Base-by-base conservation (phyloP, 1,140 invertebrate genomes). In the Temnothorax longispinosus region DNA sequence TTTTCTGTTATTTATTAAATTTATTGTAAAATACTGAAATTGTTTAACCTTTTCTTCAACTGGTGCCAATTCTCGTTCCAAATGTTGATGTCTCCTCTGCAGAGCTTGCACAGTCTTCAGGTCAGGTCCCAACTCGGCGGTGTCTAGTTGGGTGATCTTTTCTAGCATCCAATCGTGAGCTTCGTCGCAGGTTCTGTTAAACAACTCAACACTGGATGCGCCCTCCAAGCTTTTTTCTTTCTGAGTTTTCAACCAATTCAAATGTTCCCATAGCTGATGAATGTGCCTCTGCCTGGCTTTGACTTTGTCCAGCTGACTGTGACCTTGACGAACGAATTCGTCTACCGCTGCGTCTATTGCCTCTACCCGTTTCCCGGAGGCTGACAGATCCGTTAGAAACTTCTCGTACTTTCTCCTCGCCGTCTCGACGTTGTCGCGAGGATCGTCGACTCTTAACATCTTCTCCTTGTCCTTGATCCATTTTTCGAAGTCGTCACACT, bases 391-490 rank as follows among this genome's bases (percentile, higher is more conserved):
- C 0, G 99, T 99, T 5, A 99, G 96, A 95, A 99, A 98, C 96
- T 99, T 98, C 96, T 99, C 98, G 95, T 99, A 99, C 95, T 99
- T 99, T 92, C 98, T 97, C 94, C 98, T 98, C 21, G 98, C 98
- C 32, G 97, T 98, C 92, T 99, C 98, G n/a, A 99, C 98, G 91
- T 98, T 98, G 87, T 99, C 98, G 18, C 97, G 96, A 15, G 97
- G 97, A 89, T 99, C 98, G 82, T 99, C 98, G 13, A 97, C 96
- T 60, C 97, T 96, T 35, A 99, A 95, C 94, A 99, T 96, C 92
- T 98, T 97, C 94, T 99, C 98, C 93, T 99, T 99, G 82, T 99
- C 99, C 91, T 97, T 98, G 92, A 99, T 99, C 99, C 99, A 99
- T 88, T 97, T 97, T 95, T 99, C 99, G 94, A 99, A 99, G 94